These are phyloP conservation scores for Onthophagus sagittarius DNA, from an alignment of 2,888 invertebrate species.

Conservation along the genomic window DNA sequence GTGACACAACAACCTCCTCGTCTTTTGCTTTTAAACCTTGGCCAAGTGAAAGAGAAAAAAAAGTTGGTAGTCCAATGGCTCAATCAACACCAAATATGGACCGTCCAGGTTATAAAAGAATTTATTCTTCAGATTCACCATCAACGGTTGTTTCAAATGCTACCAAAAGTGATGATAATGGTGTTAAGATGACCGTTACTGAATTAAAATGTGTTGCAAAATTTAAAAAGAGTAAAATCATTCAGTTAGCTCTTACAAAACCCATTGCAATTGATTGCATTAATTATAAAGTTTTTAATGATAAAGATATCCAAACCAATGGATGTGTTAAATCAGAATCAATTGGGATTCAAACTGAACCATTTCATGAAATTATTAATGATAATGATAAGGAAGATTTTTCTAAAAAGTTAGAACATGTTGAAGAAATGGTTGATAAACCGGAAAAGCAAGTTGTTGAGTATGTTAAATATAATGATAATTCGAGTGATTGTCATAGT, in stretches of 20 bases:
- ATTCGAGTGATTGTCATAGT: constrained; percentile 13
- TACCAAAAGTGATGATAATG: constrained; percentile 1
- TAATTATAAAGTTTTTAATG: constrained; percentile 6
- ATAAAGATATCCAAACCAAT: constrained; percentile 29
- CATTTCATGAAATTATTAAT: too few species aligned
- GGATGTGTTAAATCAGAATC: constrained; percentile 19
- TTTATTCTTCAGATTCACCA: background rate
- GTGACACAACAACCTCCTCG: constrained; percentile 19
- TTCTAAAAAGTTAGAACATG: too few species aligned
- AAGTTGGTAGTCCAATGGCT: constrained; percentile 30
- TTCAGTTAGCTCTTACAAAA: constrained; percentile 24
- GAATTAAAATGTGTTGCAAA: constrained; percentile 18
- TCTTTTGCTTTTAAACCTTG: constrained; percentile 11
- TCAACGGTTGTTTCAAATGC: background rate
- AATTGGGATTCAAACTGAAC: constrained; percentile 31
- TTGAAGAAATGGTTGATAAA: background rate
- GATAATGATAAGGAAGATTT: too few species aligned
- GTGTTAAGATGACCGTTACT: background rate
- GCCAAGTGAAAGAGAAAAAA: constrained; percentile 18
- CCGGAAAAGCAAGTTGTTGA: constrained; percentile 7
- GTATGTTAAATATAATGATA: constrained; percentile 14
- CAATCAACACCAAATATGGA: constrained; percentile 30
- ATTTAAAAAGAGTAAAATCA: constrained; percentile 20
- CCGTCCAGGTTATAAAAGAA: background rate
- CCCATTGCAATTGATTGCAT: constrained; percentile 26